These are phyloP conservation scores for Eulemur rufifrons DNA, from an alignment of 2,113 vertebrate species.

Conservation along the genomic window DNA sequence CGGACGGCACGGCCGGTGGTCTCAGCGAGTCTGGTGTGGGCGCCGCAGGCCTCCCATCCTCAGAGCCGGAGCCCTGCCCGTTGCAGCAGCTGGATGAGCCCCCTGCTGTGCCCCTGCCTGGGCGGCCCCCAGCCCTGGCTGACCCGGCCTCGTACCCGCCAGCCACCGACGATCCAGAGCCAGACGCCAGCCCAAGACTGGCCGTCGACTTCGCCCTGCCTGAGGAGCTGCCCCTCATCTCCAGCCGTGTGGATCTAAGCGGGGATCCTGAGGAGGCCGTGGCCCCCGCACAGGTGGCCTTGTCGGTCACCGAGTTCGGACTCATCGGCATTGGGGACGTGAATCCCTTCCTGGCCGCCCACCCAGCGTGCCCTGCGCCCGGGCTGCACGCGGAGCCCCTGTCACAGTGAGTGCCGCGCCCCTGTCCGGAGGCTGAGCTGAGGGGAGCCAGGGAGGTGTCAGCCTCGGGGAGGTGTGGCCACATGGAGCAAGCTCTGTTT, in stretches of 20 bases:
- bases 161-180: slow-evolving; percentile 69
- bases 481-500: background rate
- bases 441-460: background rate
- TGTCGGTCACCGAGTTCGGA: slow-evolving; percentile 89
- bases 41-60: background rate
- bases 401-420: slow-evolving; percentile 85
- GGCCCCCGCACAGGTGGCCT: slow-evolving; percentile 85
- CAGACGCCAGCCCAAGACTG: slow-evolving; percentile 68
- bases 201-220: slow-evolving; percentile 84
- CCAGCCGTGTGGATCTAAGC: slow-evolving; percentile 76
- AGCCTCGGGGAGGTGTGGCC: background rate
- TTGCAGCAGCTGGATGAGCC: slow-evolving; percentile 73
- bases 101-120: background rate
- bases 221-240: slow-evolving; percentile 79
- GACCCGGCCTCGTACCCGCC: slow-evolving; percentile 83
- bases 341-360: slow-evolving; percentile 87
- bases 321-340: slow-evolving; percentile 87
- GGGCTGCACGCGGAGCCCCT: slow-evolving; percentile 86
- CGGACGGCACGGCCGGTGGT: slow-evolving; percentile 70
- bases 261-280: slow-evolving; percentile 77
- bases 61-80: slow-evolving; percentile 44
- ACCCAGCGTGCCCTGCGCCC: slow-evolving; percentile 80
- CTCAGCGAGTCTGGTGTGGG: slow-evolving; percentile 65
- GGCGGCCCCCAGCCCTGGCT: background rate
- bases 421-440: background rate